These are phyloP conservation scores for Arvicola amphibius DNA, from an alignment of 2,797 vertebrate species.

Conservation along the genomic window DNA sequence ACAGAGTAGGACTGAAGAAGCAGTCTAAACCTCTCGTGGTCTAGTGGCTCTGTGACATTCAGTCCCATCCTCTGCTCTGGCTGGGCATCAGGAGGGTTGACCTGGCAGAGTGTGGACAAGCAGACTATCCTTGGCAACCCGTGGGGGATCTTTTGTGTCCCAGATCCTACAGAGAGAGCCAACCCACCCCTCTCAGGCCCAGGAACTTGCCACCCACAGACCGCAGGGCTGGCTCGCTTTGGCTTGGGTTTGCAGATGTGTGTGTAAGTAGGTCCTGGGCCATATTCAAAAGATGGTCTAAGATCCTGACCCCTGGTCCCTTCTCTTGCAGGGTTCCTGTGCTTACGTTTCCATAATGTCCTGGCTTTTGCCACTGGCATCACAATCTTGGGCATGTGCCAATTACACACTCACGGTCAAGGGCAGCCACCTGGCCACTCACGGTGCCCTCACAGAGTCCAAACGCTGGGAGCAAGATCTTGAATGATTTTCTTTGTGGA, in stretches of 20 bases:
- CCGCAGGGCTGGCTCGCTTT: neutral
- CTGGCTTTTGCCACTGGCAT: conserved; percentile 88
- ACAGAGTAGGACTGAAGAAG: neutral
- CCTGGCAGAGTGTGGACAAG: neutral
- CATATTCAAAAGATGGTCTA: neutral
- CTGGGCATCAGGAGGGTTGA: neutral
- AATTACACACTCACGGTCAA: conserved; percentile 93
- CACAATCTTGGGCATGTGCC: conserved; percentile 90
- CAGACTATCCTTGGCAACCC: neutral
- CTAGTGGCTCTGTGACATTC: too few species aligned
- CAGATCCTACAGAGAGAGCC: neutral
- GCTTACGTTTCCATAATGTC: conserved; percentile 88
- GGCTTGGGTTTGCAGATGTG: neutral
- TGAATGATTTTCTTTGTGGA: conserved; percentile 96
- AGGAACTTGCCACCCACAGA: neutral
- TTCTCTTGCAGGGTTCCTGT: conserved; percentile 90
- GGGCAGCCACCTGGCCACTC: conserved; percentile 95
- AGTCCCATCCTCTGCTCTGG: neutral
- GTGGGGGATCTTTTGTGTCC: neutral
- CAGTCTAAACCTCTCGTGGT: too few species aligned
- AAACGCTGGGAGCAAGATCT: conserved; percentile 90
- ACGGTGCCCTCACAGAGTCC: conserved; percentile 92
- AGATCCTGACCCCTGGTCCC: neutral
- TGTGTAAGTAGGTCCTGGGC: neutral
- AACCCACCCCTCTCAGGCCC: neutral